Evolutionary conservation across 2,113 vertebrate species (phyloP), one percentile per base, ranked within the genome.

Genomic region (Festucalex cinctus): DNA sequence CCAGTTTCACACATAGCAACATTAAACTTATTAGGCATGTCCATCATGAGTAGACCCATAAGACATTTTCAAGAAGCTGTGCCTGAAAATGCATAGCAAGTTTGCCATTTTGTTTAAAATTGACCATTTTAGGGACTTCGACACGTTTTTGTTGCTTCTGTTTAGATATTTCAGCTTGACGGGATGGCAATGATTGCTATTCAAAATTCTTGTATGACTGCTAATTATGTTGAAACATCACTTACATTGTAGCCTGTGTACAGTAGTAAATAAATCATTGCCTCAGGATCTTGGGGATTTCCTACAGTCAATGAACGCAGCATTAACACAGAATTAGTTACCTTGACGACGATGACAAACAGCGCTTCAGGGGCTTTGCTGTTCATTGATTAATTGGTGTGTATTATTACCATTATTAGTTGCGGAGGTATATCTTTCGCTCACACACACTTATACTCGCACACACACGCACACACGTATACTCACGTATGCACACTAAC

Each of bases 401-500:
- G 66, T 10, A 32, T 51, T 65, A 35, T 22, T 53, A 20, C 48
- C n/a, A n/a, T 65, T 2, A 32, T 65, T 65, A 28, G 17, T 5
- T 6, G 65, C 9, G 46, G 39, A 26, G 12, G 32, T 44, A 53
- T 46, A 2, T 32, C 28, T 32, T 4, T 32, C 28, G 4, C 65
- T 41, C 13, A 35, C 63, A 66, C 48, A 73, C 68, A 58, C 28
- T 32, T 4, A 32, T 4, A 32, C 28, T 32, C 63, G 62, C 49
- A 73, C 68, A 56, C 71, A 63, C 72, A 56, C 67, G 22, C 64
- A 37, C 70, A 69, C 63, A 61, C 65, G 28, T 62, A 51, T 64
- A 57, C 81, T 12, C 51, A 54, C 22, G 5, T 14, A 57, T 32
- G 32, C 54, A 57, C 84, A 88, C 95, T 95, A 95, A 95, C 93